Base-by-base conservation (phyloP, 2,888 invertebrate species). In the Drosophila melanosoma region DNA sequence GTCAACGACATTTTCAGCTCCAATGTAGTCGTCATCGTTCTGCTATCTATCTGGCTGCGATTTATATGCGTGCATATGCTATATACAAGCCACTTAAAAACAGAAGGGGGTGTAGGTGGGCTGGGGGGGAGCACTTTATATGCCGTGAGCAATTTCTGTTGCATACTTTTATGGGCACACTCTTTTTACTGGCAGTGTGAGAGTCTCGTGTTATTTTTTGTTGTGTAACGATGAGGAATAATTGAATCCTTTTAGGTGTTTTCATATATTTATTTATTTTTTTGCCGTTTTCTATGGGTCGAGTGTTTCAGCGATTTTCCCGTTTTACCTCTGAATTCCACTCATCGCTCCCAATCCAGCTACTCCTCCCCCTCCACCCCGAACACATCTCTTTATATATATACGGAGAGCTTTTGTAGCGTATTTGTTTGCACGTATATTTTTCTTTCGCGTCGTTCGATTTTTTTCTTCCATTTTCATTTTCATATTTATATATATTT, bases 181-280 rank as follows among this genome's bases (percentile, higher is more conserved):
- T 71, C 80, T 82, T 79, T 82, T 79, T 83, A 74, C 86, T 62
- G 57, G 45, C 20, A 51, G 48, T 48, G 60, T 15, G 69, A 51
- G 54, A 51, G 54, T 32, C 17, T 53, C 53, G 32, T 61, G 70
- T 78, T 88, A 62, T 77, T 80, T 73, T 78, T 85, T 81, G 81
- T 72, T 87, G 89, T 82, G 87, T 90, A 90, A 87, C 87, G 90
- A 87, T 89, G 84, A 84, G 84, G 87, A 88, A 87, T 90, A 87
- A 87, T 88, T 87, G 89, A 87, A 87, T 87, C 89, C 87, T 86
- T 87, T 87, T 90, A 87, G 89, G 90, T 90, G 87, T 90, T 90
- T 87, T 78, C 87, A 86, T 80, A 81, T 86, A 87, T 86, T 71
- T 87, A 78, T 78, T 77, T 74, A 74, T 75, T 76, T 79, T 23